Conservation (phyloP, 2,113 vertebrate species). For the Stercorarius parasiticus region DNA sequence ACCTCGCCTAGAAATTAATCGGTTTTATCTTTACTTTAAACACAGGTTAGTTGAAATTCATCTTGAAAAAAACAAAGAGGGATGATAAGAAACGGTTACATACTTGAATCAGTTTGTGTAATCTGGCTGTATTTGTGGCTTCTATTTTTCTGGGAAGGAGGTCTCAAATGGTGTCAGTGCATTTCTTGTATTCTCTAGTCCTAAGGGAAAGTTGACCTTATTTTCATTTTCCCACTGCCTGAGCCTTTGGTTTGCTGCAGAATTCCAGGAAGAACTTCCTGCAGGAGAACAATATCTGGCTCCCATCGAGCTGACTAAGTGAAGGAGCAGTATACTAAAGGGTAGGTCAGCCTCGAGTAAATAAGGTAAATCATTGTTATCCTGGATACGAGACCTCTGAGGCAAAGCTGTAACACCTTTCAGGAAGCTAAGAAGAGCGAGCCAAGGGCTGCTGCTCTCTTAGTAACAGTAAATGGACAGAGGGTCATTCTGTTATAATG, state of each 20-base stretch:
- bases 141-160: slow-evolving; percentile 65
- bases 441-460: slow-evolving; percentile 31
- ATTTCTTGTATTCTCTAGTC: slow-evolving; percentile 62
- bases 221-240: slow-evolving; percentile 73
- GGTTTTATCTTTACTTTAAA: background rate
- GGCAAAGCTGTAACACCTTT: slow-evolving; percentile 70
- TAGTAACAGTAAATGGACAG: background rate
- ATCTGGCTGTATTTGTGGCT: slow-evolving; percentile 50
- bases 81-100: slow-evolving; percentile 24
- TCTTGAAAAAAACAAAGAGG: background rate
- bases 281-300: slow-evolving; percentile 75
- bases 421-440: slow-evolving; percentile 57
- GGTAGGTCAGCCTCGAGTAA: slow-evolving; percentile 64
- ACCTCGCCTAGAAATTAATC: background rate
- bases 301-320: slow-evolving; percentile 62
- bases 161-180: slow-evolving; percentile 45
- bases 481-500: slow-evolving; percentile 10
- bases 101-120: slow-evolving; percentile 30
- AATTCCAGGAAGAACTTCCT: slow-evolving; percentile 78
- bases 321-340: slow-evolving; percentile 68
- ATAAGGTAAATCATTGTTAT: slow-evolving; percentile 65
- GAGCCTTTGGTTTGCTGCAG: slow-evolving; percentile 63
- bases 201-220: slow-evolving; percentile 74
- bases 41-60: background rate
- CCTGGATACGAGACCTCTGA: slow-evolving; percentile 66